Base-by-base conservation (phyloP, 2,113 vertebrate genomes). In the Hirundichthys speculiger region DNA sequence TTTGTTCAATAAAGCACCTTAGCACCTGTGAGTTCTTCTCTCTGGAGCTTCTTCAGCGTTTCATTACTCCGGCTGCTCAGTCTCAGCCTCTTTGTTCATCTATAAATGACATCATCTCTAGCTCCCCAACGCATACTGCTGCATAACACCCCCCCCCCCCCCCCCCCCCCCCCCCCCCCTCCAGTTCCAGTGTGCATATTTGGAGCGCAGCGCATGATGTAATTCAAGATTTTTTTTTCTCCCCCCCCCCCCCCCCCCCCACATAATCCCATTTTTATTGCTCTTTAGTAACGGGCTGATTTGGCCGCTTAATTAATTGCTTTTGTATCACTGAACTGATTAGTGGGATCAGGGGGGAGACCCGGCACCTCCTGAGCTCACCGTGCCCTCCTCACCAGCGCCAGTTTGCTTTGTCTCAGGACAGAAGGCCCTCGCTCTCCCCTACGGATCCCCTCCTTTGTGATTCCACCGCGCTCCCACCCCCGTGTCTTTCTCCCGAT, bases 1-100 rank as follows among this genome's bases (percentile, higher is more conserved):
- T 90, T 81, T 75, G 87, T 89, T 80, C 77, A 93, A 92, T 93
- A 93, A 93, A 93, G 92, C 92, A 93, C 92, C 89, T 93, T 92
- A 86, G 86, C 92, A 92, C 90, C 86, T 85, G 85, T 83, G 83
- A 86, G 64, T 74, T 67, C 1, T 79, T 73, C 73, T 66, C 62
- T 77, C 59, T 79, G 60, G 57, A 69, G 66, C 50, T 62, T 76
- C 15, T 68, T 62, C 52, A 64, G 69, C 73, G 42, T 68, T 47
- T 69, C 51, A 21, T 82, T 83, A 65, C 62, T 68, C 77, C 61
- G 50, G 55, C 78, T 77, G 64, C 75, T 83, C 74, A 55, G 66
- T 70, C 81, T 86, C 71, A 38, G 82, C 66, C 53, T 85, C 88
- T 86, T 86, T 90, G 85, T 88, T 87, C 75, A 83, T 76, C 77